Evolutionary conservation across 2,797 vertebrate genomes (phyloP).

Genomic region (Enteromius trimaculatus): DNA sequence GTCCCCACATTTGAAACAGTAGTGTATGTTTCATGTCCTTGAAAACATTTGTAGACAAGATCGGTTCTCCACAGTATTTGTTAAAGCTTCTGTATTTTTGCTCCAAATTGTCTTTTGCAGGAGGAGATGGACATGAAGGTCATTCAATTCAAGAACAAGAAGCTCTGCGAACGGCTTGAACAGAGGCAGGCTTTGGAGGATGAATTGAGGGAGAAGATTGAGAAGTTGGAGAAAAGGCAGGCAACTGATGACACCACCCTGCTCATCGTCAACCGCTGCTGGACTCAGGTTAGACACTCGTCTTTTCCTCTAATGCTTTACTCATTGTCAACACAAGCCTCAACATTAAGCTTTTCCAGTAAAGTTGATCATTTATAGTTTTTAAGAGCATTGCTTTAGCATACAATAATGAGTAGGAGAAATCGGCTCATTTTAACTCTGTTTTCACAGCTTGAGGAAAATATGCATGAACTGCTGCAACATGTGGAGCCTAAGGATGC

Average conservation of each 20-base stretch:
- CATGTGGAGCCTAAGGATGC: constrained; percentile 76
- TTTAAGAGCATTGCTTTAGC: neutral
- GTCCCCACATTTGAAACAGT: neutral
- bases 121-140: constrained; percentile 98
- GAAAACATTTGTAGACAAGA: neutral
- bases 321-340: neutral
- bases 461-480: constrained; percentile 81
- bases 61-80: neutral
- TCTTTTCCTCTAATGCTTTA: neutral
- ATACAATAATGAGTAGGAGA: neutral
- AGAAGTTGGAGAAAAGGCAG: constrained; percentile 93
- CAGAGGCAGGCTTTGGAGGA: constrained; percentile 92
- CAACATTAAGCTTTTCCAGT: neutral
- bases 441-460: constrained; percentile 83
- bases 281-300: constrained; percentile 83
- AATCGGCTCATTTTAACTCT: neutral
- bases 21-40: neutral
- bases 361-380: neutral
- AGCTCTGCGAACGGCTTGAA: constrained; percentile 89
- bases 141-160: constrained; percentile 95
- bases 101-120: constrained; percentile 67
- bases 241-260: constrained; percentile 93
- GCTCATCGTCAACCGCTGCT: constrained; percentile 92
- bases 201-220: constrained; percentile 91
- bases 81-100: neutral